A percentile compares a stretch with the other conserved stretches of the same genome.
Conservation (phyloP, 1,140 invertebrate genomes). For the Aporrectodea caliginosa region DNA sequence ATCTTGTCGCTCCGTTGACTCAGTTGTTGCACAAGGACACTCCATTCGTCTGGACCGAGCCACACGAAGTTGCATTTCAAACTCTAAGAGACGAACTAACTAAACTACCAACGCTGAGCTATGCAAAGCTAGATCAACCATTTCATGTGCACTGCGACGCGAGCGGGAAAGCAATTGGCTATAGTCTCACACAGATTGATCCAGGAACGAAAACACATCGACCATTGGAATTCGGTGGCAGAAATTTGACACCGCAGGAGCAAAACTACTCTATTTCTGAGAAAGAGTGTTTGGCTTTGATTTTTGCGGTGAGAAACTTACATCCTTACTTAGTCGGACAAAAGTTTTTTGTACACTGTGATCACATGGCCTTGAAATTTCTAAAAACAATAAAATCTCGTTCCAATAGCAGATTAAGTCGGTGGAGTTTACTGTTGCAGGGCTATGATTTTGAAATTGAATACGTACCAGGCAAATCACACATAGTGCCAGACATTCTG, state of each 20-base stretch:
- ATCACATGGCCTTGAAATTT: background rate
- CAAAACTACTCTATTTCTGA: background rate
- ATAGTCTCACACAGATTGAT: background rate
- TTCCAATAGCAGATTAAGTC: background rate
- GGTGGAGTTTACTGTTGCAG: background rate
- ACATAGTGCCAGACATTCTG: background rate
- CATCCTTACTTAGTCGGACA: background rate
- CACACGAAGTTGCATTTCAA: background rate
- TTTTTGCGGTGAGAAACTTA: background rate
- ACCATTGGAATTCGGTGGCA: background rate
- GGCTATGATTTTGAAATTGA: background rate
- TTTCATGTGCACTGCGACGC: background rate
- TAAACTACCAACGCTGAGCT: background rate
- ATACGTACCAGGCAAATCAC: background rate
- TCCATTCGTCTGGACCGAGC: background rate
- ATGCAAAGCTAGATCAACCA: background rate
- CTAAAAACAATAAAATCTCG: background rate
- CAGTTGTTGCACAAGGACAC: background rate
- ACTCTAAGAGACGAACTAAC: background rate
- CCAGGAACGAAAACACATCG: background rate
- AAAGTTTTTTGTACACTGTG: background rate
- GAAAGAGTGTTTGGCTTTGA: background rate
- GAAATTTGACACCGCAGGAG: background rate
- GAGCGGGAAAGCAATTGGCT: background rate
- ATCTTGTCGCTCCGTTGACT: background rate